These are phyloP conservation scores for Prenolepis imparis DNA, from an alignment of 2,888 invertebrate species.

Conservation along the genomic window DNA sequence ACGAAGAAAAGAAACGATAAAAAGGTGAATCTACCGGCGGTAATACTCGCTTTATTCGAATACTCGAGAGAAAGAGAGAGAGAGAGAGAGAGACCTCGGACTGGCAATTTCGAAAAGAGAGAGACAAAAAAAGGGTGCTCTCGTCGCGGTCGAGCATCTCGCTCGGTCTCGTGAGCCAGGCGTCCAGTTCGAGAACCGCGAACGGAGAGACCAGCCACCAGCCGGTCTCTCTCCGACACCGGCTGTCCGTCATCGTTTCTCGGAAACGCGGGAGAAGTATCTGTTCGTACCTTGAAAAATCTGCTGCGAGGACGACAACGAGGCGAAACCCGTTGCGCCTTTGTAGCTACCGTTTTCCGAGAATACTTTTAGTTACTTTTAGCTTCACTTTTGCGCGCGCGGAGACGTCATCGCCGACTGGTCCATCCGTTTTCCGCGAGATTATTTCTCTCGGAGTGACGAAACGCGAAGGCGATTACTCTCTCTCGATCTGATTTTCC, in stretches of 20 bases:
- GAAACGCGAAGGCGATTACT: neutral
- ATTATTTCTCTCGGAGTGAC: neutral
- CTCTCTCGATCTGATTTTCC: conserved; percentile 8
- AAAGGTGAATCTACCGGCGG: conserved; percentile 33
- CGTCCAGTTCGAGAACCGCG: conserved; percentile 34
- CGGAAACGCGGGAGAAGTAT: conserved; percentile 68
- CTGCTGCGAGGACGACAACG: conserved; percentile 66
- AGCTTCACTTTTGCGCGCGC: conserved; percentile 15
- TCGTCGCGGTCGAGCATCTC: conserved; percentile 3
- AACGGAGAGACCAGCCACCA: neutral
- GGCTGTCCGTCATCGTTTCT: conserved; percentile 68
- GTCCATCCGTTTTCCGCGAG: neutral
- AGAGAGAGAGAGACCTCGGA: neutral
- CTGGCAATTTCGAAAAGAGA: conserved; percentile 4
- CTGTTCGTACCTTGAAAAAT: conserved; percentile 72
- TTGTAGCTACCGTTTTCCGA: conserved; percentile 73
- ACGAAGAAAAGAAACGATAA: conserved; percentile 58
- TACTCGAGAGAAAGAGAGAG: conserved; percentile 2
- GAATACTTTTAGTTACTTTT: conserved; percentile 49
- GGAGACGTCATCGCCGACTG: neutral
- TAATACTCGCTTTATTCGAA: conserved; percentile 25
- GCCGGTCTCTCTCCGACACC: conserved; percentile 26
- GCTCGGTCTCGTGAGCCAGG: neutral
- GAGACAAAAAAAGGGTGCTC: neutral
- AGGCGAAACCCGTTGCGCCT: conserved; percentile 70